Base-by-base conservation (phyloP, 2,888 invertebrate genomes). In the Eupithecia subumbrata region DNA sequence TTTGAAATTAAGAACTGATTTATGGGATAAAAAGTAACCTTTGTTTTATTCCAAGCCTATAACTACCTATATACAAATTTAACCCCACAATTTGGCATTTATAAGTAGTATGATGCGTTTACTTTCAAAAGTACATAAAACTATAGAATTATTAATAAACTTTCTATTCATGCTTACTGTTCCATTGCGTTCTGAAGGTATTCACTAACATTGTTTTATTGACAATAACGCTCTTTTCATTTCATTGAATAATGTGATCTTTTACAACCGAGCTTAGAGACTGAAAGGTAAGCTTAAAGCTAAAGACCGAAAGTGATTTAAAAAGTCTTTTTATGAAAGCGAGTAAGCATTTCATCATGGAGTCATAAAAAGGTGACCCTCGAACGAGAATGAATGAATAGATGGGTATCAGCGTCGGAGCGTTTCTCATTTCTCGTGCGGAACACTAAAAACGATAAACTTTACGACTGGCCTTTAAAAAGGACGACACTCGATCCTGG, bases 381-480 rank as follows among this genome's bases (percentile, higher is more conserved):
- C 76, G 80, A 81, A 79, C 76, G 76, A 78, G 77, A 80, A 80
- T 80, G 80, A 81, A 79, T 79, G 80, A 81, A 79, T 79, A 80
- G 81, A 81, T 81, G 78, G 80, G 79, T 81, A 81, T 81, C 81
- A 81, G 80, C 77, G 78, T 16, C 73, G 80, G 76, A 78, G 83
- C 84, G 84, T 87, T 86, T 85, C 85, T 89, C 88, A 88, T 89
- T 89, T 87, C 88, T 84, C 85, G 87, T 86, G 85, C 87, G 88
- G 88, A 89, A 88, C 91, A 87, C 88, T 89, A 87, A 90, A 90
- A 89, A 87, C 90, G 88, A 90, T 92, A 92, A 92, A 91, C 82
- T 92, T 92, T 92, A 92, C 90, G 92, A 91, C 87, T 84, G 87
- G 85, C 87, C 86, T 87, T 88, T 88, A 89, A 90, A 91, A 88